phyloP scores from a whole-genome alignment of 2,888 invertebrate genomes.

The Ernsta delagoae region DNA sequence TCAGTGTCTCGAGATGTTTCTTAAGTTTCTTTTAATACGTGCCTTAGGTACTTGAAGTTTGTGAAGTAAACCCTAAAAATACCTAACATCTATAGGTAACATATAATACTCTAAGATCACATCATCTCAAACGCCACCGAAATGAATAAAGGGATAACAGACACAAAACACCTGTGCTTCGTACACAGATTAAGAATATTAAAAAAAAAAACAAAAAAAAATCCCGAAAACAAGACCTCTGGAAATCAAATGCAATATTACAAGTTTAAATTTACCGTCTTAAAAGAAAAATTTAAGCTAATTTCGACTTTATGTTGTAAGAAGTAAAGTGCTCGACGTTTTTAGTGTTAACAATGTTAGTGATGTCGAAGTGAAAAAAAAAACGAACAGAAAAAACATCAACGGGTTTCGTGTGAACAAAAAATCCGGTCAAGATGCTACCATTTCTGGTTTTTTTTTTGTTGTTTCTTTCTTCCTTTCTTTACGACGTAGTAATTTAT shows the following conservation, averaged over 20 bases:
- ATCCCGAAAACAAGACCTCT: slow-evolving; percentile 44
- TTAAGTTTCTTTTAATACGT: too few relatives aligned
- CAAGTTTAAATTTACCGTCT: slow-evolving; percentile 2
- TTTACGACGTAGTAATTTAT: slow-evolving; percentile 51
- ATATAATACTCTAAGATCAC: too few relatives aligned
- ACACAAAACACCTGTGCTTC: slow-evolving; percentile 47
- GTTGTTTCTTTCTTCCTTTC: slow-evolving; percentile 45
- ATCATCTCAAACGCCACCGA: slow-evolving; percentile 40
- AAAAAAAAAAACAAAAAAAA: slow-evolving; percentile 36
- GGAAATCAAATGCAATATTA: slow-evolving; percentile 39
- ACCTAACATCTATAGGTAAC: too few relatives aligned
- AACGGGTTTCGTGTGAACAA: slow-evolving; percentile 62
- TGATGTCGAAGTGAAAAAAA: slow-evolving; percentile 14
- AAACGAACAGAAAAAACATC: slow-evolving; percentile 40
- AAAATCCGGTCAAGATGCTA: slow-evolving; percentile 57
- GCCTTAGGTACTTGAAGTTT: too few relatives aligned
- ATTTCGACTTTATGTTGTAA: neutral
- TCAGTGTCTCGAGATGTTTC: too few relatives aligned
- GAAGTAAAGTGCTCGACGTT: neutral
- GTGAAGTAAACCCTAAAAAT: too few relatives aligned
- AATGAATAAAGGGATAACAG: slow-evolving; percentile 40
- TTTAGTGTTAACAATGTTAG: neutral
- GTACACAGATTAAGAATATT: slow-evolving; percentile 39
- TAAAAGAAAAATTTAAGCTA: neutral
- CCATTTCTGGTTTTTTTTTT: slow-evolving; percentile 39